phyloP scores from a whole-genome alignment of 2,888 invertebrate genomes.

The Galeopsomyia nigrocyanea region DNA sequence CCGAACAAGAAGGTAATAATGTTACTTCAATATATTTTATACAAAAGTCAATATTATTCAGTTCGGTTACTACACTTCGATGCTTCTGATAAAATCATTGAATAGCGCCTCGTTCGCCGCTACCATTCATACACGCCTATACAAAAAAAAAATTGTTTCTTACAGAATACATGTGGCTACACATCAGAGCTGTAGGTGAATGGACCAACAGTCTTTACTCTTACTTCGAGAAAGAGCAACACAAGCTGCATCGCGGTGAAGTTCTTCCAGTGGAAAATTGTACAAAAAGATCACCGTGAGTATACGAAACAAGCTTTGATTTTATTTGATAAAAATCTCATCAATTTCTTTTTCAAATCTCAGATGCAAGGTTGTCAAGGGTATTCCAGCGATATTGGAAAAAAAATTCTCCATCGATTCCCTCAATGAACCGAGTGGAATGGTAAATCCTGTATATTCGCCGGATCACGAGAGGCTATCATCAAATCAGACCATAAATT shows the following conservation, averaged over 20 bases:
- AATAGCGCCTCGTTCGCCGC: too few relatives aligned
- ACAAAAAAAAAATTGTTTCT: background rate
- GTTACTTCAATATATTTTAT: background rate
- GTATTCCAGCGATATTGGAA: constrained; percentile 45
- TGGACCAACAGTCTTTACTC: constrained; percentile 92
- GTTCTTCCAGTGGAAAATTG: constrained; percentile 68
- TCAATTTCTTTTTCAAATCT: background rate
- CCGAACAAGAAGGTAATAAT: constrained; percentile 86
- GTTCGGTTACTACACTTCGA: too few relatives aligned
- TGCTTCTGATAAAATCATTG: too few relatives aligned
- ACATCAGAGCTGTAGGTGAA: constrained; percentile 92
- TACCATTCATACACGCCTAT: too few relatives aligned
- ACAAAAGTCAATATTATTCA: background rate
- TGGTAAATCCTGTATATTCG: constrained; percentile 60
- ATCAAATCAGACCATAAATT: constrained; percentile 51
- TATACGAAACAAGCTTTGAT: background rate
- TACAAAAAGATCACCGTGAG: constrained; percentile 59
- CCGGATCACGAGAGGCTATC: constrained; percentile 55
- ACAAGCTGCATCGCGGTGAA: constrained; percentile 78
- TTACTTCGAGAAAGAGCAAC: constrained; percentile 88
- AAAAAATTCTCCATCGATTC: constrained; percentile 57
- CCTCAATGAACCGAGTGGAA: constrained; percentile 59
- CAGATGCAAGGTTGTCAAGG: constrained; percentile 39
- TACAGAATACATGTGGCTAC: constrained; percentile 91
- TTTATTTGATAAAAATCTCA: constrained; percentile 4